Conservation (phyloP, 2,797 vertebrate species). For the Anableps anableps region DNA sequence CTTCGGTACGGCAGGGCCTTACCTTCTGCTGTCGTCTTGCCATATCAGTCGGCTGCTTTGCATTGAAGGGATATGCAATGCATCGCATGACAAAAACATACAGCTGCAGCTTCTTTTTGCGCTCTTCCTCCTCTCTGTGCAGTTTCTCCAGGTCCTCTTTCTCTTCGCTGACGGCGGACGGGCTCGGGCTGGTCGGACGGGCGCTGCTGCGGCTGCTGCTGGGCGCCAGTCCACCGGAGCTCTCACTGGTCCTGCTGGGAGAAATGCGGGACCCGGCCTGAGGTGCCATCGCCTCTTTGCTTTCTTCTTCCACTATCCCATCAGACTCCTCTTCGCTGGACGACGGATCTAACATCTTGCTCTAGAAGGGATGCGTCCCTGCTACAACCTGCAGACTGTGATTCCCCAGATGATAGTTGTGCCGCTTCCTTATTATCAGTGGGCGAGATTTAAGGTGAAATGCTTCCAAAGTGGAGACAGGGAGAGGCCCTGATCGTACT, state of each 20-base stretch:
- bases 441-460: slow-evolving; percentile 25
- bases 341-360: slow-evolving; percentile 94
- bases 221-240: slow-evolving; percentile 88
- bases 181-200: slow-evolving; percentile 95
- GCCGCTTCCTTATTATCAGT: not conserved
- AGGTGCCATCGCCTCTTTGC: slow-evolving; percentile 91
- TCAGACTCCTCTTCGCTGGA: slow-evolving; percentile 98
- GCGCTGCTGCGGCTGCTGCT: slow-evolving; percentile 87
- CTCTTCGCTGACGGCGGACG: slow-evolving; percentile 95
- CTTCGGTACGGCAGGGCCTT: slow-evolving; percentile 64
- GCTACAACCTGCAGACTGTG: slow-evolving; percentile 17
- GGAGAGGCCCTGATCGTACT: slow-evolving; percentile 50
- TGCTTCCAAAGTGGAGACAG: slow-evolving; percentile 34
- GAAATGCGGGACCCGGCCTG: slow-evolving; percentile 90
- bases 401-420: not conserved
- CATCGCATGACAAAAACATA: slow-evolving; percentile 99
- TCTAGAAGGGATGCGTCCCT: slow-evolving; percentile 44
- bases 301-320: slow-evolving; percentile 95
- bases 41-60: slow-evolving; percentile 99
- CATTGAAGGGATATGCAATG: slow-evolving; percentile 98
- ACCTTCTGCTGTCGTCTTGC: slow-evolving; percentile 99
- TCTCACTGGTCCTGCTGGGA: slow-evolving; percentile 92
- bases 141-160: slow-evolving; percentile 95
- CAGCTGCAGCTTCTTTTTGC: slow-evolving; percentile 97
- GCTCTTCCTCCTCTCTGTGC: slow-evolving; percentile 95